Percentiles rank a stretch among this genome's conserved stretches.
phyloP scores from a whole-genome alignment of 2,113 vertebrate genomes.

The Lepisosteus osseus region DNA sequence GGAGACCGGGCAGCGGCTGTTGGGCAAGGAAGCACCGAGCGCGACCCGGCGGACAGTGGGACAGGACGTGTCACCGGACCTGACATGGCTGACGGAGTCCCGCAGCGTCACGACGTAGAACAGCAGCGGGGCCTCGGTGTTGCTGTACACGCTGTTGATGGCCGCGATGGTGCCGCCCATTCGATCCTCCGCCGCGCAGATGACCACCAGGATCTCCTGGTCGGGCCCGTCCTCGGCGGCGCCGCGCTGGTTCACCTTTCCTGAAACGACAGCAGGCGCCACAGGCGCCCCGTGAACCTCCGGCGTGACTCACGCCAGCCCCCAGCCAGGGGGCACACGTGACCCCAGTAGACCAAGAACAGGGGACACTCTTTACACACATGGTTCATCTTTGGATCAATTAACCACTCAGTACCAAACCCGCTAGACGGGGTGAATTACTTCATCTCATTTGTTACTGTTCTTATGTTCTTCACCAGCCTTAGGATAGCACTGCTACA shows the following conservation, averaged over 20 bases:
- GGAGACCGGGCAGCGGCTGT: background rate
- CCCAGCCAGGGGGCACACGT: background rate
- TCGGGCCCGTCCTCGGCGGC: conserved; percentile 39
- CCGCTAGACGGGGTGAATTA: background rate
- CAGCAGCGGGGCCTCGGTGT: conserved; percentile 76
- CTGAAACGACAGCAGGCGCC: no score
- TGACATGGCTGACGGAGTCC: conserved; percentile 72
- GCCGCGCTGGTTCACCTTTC: background rate
- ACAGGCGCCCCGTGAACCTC: background rate
- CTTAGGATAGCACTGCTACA: no score
- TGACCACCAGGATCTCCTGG: conserved; percentile 79
- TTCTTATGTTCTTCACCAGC: no score
- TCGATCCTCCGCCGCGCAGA: conserved; percentile 83
- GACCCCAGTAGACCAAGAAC: background rate
- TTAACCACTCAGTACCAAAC: background rate
- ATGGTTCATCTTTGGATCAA: background rate
- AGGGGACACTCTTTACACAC: background rate
- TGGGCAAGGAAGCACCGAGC: background rate
- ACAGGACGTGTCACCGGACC: conserved; percentile 49
- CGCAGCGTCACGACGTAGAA: conserved; percentile 89
- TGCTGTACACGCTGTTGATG: conserved; percentile 89
- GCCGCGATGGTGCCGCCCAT: conserved; percentile 83
- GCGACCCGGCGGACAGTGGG: no score
- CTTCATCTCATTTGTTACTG: no score
- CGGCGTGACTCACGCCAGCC: background rate